A percentile compares a stretch with the other conserved stretches of the same genome.
Evolutionary conservation across 2,797 vertebrate species (phyloP).

Genomic region (Natrix natrix): DNA sequence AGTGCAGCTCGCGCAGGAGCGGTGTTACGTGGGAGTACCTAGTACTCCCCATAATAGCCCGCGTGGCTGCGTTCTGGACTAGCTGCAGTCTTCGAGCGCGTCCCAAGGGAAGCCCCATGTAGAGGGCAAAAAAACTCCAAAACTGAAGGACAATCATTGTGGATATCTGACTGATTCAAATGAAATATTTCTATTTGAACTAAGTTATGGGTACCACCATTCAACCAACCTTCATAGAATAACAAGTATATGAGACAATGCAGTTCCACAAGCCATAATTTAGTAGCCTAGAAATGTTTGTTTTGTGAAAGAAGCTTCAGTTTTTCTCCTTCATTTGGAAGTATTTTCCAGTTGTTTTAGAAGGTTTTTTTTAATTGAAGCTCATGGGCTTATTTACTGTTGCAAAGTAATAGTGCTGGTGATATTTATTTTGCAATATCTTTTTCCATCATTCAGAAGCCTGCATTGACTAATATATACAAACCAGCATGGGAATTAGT

Average conservation of each 20-base stretch:
- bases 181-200: not conserved
- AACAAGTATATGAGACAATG: not conserved
- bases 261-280: not conserved
- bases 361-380: not conserved
- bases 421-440: not conserved
- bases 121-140: not conserved
- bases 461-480: not conserved
- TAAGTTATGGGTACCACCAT: not conserved
- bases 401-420: not conserved
- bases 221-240: not conserved
- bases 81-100: no score
- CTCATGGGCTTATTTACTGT: not conserved
- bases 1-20: no score
- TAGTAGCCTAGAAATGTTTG: not conserved
- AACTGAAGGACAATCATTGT: not conserved
- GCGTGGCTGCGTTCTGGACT: no score
- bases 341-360: not conserved
- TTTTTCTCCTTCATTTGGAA: not conserved
- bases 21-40: no score
- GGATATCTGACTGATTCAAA: not conserved
- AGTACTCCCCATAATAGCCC: no score
- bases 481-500: not conserved
- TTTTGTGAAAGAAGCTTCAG: not conserved
- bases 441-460: not conserved
- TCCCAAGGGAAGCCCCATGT: no score